Base-by-base conservation (phyloP, 2,888 invertebrate species). In the Sphaeridia pumilis region DNA sequence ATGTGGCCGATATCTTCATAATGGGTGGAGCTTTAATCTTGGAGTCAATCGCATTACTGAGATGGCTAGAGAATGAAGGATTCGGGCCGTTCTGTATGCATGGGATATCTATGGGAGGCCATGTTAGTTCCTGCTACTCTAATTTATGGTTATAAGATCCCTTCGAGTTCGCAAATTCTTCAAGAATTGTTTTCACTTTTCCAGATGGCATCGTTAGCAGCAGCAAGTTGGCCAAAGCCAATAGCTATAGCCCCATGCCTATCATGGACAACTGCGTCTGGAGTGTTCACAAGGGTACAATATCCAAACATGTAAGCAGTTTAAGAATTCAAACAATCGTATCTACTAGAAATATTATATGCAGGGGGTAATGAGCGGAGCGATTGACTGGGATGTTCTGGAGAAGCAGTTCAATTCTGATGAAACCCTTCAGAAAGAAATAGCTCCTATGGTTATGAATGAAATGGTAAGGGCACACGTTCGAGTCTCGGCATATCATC, bases 21-120 rank as follows among this genome's bases (percentile, higher is more conserved):
- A 98, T 98, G 97, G 97, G 97, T 53, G 95, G 92, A 41, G 90
- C 94, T 68, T 75, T 98, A 55, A 87, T 97, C 59, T 76, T 95
- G 66, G 98, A 98, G 74, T 84, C 88, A 36, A 74, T 92, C 64
- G 93, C 86, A 45, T 74, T 98, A 61, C 78, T 97, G 61, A 84
- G 92, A 71, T 97, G 94, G 94, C 89, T 90, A 70, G 88, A 92
- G 72, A 75, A 79, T 51, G 80, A 87, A 69, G 94, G 93, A 14
- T 84, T 84, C 65, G 92, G 93, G 12, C 95, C 97, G 0, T 76
- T 97, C 22, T 94, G 93, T 47, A 79, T 97, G 49, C 90, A 93
- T 27, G 97, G 95, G 10, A 78, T 95, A 51, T 95, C 95, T 26
- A 94, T 97, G 94, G 95, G 95, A 54, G 95, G 95, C 53, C 93